Evolutionary conservation across 2,888 invertebrate species (phyloP).

Genomic region (Eupithecia tripunctaria): DNA sequence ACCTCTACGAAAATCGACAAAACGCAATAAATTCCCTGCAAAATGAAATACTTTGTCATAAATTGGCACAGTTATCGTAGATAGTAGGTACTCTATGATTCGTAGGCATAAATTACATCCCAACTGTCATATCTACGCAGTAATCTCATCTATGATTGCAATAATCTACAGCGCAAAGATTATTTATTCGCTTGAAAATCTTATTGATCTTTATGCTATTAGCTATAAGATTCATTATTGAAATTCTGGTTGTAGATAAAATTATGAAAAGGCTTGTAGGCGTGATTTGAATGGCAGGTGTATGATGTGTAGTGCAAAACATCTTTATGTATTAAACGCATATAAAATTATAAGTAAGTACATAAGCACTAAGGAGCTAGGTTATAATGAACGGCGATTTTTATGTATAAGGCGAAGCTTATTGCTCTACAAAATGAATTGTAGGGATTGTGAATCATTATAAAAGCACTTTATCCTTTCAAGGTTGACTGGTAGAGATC

Average conservation of each 20-base stretch:
- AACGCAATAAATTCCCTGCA: neutral
- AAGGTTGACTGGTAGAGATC: too few species aligned
- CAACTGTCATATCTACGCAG: slow-evolving; percentile 22
- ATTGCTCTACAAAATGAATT: neutral
- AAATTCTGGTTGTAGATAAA: slow-evolving; percentile 15
- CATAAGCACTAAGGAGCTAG: slow-evolving; percentile 20
- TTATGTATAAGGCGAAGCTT: neutral
- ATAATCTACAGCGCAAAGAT: slow-evolving; percentile 48
- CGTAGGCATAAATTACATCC: slow-evolving; percentile 10
- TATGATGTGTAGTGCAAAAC: slow-evolving; percentile 54
- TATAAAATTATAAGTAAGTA: slow-evolving; percentile 34
- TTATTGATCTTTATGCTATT: slow-evolving; percentile 38
- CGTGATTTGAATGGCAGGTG: slow-evolving; percentile 77
- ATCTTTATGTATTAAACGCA: slow-evolving; percentile 58
- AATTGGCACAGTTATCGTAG: neutral
- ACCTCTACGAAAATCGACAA: slow-evolving; percentile 19
- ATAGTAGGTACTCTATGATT: neutral
- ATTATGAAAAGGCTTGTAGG: slow-evolving; percentile 57
- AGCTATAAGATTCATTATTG: slow-evolving; percentile 28
- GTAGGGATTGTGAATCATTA: neutral
- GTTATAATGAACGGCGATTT: slow-evolving; percentile 14
- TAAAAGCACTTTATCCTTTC: too few species aligned
- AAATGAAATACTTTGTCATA: neutral
- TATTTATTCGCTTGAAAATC: slow-evolving; percentile 36
- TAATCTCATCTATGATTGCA: slow-evolving; percentile 50